These are phyloP conservation scores for Thaumetopoea pityocampa DNA, from an alignment of 1,140 invertebrate species.

Conservation along the genomic window DNA sequence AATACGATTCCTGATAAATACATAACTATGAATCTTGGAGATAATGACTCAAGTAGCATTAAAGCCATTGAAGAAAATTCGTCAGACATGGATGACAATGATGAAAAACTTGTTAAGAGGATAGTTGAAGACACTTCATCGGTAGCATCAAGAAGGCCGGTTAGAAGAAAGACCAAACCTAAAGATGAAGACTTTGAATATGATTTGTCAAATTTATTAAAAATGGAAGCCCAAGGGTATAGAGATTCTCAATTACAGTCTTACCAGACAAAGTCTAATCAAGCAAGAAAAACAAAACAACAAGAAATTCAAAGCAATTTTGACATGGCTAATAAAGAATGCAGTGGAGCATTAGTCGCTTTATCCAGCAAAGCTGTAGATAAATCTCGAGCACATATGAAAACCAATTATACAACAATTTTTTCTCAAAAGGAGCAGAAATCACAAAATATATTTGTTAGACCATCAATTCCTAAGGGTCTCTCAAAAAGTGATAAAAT, in stretches of 20 bases:
- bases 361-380: conserved; percentile 52
- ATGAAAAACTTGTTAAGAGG: conserved; percentile 44
- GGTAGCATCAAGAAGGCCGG: conserved; percentile 69
- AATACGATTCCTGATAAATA: conserved; percentile 26
- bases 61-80: conserved; percentile 66
- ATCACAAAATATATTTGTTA: conserved; percentile 43
- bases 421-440: conserved; percentile 34
- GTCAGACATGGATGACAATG: conserved; percentile 62
- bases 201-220: conserved; percentile 77
- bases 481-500: conserved; percentile 44
- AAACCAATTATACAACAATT: conserved; percentile 38
- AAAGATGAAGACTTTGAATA: conserved; percentile 83
- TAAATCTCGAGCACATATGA: conserved; percentile 50
- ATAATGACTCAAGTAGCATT: conserved; percentile 35
- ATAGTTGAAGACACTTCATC: conserved; percentile 24
- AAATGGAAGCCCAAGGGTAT: conserved; percentile 70
- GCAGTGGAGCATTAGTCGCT: conserved; percentile 44
- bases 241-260: conserved; percentile 44
- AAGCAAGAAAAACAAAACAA: conserved; percentile 48
- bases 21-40: conserved; percentile 9
- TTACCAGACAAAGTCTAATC: conserved; percentile 30
- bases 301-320: conserved; percentile 39
- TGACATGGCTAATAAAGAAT: conserved; percentile 51
- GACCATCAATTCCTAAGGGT: conserved; percentile 49
- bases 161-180: conserved; percentile 79